These are phyloP conservation scores for Helicorthomorpha holstii DNA, from an alignment of 1,140 invertebrate species.

Conservation along the genomic window DNA sequence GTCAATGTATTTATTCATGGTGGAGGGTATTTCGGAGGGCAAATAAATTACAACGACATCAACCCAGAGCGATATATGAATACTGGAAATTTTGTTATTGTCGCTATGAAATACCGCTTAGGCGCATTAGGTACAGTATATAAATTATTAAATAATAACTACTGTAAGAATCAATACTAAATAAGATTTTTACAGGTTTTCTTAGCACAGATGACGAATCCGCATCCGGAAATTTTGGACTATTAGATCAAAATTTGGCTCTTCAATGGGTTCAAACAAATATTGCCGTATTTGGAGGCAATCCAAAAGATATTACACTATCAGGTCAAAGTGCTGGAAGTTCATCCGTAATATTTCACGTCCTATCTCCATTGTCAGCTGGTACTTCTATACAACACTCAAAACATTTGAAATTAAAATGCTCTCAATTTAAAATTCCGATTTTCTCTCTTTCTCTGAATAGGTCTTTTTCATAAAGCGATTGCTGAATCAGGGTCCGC, in stretches of 20 bases:
- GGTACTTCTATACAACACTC: background rate
- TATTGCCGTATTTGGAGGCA: conserved; percentile 18
- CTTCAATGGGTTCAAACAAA: conserved; percentile 19
- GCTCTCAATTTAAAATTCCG: background rate
- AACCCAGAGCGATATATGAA: conserved; percentile 19
- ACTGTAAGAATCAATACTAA: background rate
- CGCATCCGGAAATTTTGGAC: conserved; percentile 16
- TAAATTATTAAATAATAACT: background rate
- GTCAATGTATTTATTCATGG: conserved; percentile 33
- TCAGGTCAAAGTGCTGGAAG: background rate
- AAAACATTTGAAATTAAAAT: background rate
- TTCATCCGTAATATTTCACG: background rate
- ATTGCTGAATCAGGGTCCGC: too few species aligned
- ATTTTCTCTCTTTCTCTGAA: too few species aligned
- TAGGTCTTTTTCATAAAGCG: too few species aligned
- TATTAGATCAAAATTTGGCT: conserved; percentile 17
- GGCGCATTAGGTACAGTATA: conserved; percentile 30
- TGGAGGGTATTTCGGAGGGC: conserved; percentile 25
- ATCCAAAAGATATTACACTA: conserved; percentile 11
- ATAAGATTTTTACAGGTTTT: background rate
- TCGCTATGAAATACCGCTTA: conserved; percentile 40
- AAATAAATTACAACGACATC: conserved; percentile 13
- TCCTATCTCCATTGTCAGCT: background rate
- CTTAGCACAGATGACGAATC: background rate
- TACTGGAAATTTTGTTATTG: conserved; percentile 31